Evolutionary conservation across 2,888 invertebrate genomes (phyloP), one percentile per base, ranked within the genome.

Genomic region (Notodromas monacha): DNA sequence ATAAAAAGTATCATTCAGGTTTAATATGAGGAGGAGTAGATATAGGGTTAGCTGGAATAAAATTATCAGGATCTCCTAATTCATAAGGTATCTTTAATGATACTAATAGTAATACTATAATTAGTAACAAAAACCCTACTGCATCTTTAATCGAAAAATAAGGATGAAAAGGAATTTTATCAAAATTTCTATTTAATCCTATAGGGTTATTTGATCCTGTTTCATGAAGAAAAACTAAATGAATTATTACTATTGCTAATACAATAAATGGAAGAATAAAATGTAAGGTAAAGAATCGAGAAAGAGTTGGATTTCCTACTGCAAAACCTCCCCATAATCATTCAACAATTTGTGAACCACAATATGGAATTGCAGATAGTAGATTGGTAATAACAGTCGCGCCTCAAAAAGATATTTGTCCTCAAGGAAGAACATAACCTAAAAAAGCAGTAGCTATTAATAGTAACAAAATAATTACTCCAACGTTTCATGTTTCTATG

Each of bases 1-100:
- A 70, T 54, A 72, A 47, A 42, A 70, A 73, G 47, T 72, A 72
- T 62, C 68, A 72, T 60, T 73, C 70, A 28, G 68, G 69, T 58
- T 70, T 65, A 54, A 70, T 70, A 44, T 69, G 68, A 4, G 58
- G 45, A 0, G 69, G 68, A 0, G 68, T 68, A n/a, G 62, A 55
- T 52, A 66, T 41, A 0, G 63, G 58, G 38, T 66, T 65, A 4
- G 65, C 66, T 0, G 60, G 60, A 13, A 58, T 62, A 51, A 67
- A 70, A 52, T 68, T 70, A 54, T 68, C 68, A 0, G 65, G 62
- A 15, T 68, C 67, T 39, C 59, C 56, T 45, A 69, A 40, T 44
- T 63, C 36, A 40, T 61, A 58, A 0, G 66, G 67, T 3, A 48
- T 51, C 35, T 46, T 44, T 46, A 62, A 40, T 2, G 54, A 53